A percentile compares a stretch with the other conserved stretches of the same genome.
Evolutionary conservation across 2,888 invertebrate species (phyloP).

Genomic region (Aleiodes testaceus): DNA sequence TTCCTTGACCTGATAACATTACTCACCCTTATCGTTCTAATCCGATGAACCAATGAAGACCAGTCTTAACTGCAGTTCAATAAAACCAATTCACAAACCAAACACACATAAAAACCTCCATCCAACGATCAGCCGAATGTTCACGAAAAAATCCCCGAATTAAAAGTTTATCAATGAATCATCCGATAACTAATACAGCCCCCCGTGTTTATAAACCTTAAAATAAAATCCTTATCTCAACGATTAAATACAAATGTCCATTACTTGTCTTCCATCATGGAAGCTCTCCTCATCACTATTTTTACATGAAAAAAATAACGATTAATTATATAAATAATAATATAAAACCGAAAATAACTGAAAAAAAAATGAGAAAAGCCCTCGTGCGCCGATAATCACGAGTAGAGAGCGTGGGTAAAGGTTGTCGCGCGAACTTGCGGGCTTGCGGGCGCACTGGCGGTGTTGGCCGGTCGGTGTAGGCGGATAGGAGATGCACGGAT

Average conservation of each 20-base stretch:
- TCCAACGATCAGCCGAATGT: no score
- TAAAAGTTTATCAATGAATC: no score
- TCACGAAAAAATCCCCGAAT: no score
- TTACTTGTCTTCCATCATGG: neutral
- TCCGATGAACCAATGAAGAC: no score
- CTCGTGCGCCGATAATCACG: constrained; percentile 14
- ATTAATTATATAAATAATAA: neutral
- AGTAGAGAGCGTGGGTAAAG: constrained; percentile 47
- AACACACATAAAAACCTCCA: neutral
- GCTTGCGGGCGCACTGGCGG: constrained; percentile 73
- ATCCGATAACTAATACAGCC: no score
- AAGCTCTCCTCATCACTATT: neutral
- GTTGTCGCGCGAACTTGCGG: constrained; percentile 71
- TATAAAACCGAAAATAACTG: no score
- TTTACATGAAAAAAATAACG: neutral
- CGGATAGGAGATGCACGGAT: constrained; percentile 71
- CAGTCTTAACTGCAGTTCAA: no score
- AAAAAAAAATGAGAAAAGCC: neutral
- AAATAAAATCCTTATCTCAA: no score
- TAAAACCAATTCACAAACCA: constrained; percentile 6
- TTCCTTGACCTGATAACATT: no score
- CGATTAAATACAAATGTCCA: no score
- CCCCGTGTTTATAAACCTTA: no score
- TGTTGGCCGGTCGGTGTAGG: constrained; percentile 70
- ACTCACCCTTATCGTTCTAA: no score